Conservation (phyloP, 2,113 vertebrate genomes). For the Bettongia penicillata region DNA sequence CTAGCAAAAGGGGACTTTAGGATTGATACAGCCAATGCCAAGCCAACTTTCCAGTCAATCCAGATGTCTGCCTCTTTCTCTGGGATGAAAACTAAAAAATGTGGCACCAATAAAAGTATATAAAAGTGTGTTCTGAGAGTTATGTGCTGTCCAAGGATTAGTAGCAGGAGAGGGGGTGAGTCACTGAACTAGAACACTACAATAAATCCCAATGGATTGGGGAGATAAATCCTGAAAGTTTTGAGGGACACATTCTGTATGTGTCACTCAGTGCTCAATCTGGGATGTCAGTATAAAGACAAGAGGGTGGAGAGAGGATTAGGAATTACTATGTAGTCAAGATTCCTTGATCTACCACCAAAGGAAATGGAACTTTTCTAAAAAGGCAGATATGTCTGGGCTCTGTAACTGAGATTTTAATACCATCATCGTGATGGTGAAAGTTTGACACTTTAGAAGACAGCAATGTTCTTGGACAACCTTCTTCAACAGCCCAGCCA, state of each 20-base stretch:
- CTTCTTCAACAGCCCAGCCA: background rate
- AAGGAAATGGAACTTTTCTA: constrained; percentile 41
- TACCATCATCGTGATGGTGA: background rate
- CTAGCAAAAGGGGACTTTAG: constrained; percentile 75
- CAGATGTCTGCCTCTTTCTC: constrained; percentile 80
- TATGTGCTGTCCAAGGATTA: constrained; percentile 40
- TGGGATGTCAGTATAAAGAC: background rate
- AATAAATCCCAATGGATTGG: constrained; percentile 3
- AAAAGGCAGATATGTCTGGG: constrained; percentile 35
- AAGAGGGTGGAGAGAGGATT: background rate
- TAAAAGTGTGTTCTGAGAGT: constrained; percentile 55
- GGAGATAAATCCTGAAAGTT: constrained; percentile 11
- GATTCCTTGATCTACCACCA: background rate
- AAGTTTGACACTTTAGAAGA: constrained; percentile 19
- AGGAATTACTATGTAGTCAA: background rate
- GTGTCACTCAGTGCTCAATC: background rate
- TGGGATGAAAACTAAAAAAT: constrained; percentile 82
- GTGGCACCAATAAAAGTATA: constrained; percentile 57
- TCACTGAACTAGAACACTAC: constrained; percentile 14
- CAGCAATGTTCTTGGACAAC: background rate
- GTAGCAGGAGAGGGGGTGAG: background rate
- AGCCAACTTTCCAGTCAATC: constrained; percentile 84
- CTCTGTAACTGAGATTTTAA: background rate
- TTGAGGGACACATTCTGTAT: background rate
- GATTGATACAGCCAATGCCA: constrained; percentile 70